These are phyloP conservation scores for Dicycla oo DNA, from an alignment of 2,888 invertebrate genomes.

Conservation along the genomic window DNA sequence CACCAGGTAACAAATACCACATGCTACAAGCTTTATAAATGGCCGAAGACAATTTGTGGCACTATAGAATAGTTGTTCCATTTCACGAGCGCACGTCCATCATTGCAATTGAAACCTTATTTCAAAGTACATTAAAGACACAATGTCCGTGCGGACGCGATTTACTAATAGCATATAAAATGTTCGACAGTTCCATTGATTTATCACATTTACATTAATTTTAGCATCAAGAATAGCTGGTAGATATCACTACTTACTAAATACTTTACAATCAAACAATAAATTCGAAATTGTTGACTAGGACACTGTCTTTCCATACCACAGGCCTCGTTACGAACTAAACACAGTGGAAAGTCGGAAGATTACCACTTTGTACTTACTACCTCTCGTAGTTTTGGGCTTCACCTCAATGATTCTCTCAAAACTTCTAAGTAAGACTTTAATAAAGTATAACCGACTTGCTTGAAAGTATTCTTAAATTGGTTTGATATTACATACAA, in stretches of 20 bases:
- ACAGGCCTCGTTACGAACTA: neutral
- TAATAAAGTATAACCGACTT: neutral
- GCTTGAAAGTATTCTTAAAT: neutral
- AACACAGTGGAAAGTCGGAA: neutral
- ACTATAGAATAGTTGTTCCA: neutral
- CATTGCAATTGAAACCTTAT: neutral
- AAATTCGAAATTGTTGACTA: constrained; percentile 19
- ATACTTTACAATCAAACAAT: constrained; percentile 5
- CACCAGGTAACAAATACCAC: neutral
- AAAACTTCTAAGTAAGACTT: neutral
- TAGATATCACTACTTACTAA: constrained; percentile 3
- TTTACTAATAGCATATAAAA: neutral
- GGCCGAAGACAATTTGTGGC: neutral
- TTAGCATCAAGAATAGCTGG: neutral
- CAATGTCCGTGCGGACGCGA: neutral
- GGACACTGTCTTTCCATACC: neutral
- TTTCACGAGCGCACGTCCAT: too few species aligned
- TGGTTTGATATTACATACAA: neutral
- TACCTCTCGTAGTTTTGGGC: neutral
- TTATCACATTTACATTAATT: neutral
- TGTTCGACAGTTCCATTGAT: constrained; percentile 2
- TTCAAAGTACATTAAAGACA: neutral
- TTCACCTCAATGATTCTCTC: neutral
- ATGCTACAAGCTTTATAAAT: neutral
- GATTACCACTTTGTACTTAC: neutral